Conservation (phyloP, 23 tunicate genomes). For the Ciona savignyi region DNA sequence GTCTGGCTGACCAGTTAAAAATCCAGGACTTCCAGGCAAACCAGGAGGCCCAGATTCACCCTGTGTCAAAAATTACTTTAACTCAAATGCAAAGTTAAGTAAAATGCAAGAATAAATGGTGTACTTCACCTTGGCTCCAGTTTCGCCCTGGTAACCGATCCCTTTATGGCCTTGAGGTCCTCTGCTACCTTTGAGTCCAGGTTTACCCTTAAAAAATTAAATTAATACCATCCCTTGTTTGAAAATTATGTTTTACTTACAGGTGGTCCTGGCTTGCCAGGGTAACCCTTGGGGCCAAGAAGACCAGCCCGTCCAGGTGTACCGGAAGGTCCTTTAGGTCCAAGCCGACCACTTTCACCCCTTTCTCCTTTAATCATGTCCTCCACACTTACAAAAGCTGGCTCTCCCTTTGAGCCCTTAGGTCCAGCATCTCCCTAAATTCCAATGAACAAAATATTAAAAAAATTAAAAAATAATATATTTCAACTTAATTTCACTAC, state of each 20-base stretch:
- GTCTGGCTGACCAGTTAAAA: conserved; percentile 13
- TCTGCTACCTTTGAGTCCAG: conserved; percentile 55
- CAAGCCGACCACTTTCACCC: conserved; percentile 76
- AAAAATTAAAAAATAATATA: neutral
- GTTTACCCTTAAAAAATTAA: conserved; percentile 46
- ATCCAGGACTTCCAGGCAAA: conserved; percentile 41
- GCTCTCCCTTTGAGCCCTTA: conserved; percentile 72
- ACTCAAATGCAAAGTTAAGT: neutral
- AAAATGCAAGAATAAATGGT: no score
- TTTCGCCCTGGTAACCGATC: conserved; percentile 74
- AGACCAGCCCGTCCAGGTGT: conserved; percentile 37
- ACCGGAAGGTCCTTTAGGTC: conserved; percentile 66
- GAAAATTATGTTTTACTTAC: conserved; percentile 24
- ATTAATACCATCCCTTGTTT: conserved; percentile 12
- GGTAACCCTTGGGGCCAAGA: conserved; percentile 72
- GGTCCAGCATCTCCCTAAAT: conserved; percentile 50
- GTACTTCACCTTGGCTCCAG: conserved; percentile 57
- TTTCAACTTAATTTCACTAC: no score
- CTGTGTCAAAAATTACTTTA: conserved; percentile 44
- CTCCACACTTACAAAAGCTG: conserved; percentile 51
- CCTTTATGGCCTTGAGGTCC: conserved; percentile 48
- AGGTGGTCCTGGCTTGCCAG: conserved; percentile 81
- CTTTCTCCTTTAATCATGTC: conserved; percentile 52
- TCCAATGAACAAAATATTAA: neutral
- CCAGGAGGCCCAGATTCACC: conserved; percentile 50